phyloP scores from a whole-genome alignment of 2,113 vertebrate species.

The Cricetomys ansorgei region DNA sequence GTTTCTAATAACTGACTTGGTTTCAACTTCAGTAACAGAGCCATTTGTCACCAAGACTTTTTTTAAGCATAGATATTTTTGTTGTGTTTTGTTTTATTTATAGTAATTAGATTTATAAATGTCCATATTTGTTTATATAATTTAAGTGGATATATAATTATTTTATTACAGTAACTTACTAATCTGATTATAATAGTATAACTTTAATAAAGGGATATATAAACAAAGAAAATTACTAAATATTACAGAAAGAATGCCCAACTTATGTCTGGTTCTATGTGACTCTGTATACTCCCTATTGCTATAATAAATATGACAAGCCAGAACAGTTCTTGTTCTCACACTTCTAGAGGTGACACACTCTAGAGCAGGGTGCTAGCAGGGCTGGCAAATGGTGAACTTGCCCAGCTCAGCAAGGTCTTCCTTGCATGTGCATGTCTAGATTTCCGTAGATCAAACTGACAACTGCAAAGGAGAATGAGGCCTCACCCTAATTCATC shows the following conservation, averaged over 20 bases:
- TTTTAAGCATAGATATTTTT: neutral
- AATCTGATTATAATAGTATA: neutral
- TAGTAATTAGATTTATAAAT: neutral
- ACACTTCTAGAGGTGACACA: neutral
- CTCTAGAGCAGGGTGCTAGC: neutral
- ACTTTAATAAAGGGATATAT: neutral
- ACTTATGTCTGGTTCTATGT: neutral
- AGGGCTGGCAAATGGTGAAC: neutral
- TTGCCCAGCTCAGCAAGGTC: neutral
- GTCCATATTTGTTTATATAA: neutral
- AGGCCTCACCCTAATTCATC: neutral
- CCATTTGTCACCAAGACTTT: neutral
- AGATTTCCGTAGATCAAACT: neutral
- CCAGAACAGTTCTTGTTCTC: neutral
- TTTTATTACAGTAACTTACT: neutral
- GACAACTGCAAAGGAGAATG: neutral
- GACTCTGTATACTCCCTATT: neutral
- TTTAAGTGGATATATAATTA: neutral
- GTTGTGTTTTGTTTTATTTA: neutral
- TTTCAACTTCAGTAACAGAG: constrained; percentile 65
- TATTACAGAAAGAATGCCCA: neutral
- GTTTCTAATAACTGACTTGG: constrained; percentile 39
- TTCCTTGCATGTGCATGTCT: neutral
- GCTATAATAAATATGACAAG: neutral
- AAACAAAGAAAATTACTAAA: neutral